Conservation (phyloP, 2,113 vertebrate species). For the Saccopteryx bilineata region DNA sequence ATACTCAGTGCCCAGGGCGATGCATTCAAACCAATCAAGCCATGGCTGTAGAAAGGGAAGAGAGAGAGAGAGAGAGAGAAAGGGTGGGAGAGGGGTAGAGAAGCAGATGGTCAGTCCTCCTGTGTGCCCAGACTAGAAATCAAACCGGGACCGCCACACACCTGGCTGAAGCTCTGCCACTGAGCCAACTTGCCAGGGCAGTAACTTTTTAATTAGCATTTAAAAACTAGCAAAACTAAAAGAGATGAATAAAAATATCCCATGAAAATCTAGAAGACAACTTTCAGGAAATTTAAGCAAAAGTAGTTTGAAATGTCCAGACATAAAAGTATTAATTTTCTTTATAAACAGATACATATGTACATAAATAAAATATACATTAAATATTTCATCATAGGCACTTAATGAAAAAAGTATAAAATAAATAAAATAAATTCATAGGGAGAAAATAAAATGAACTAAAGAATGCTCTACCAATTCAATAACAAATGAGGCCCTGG, state of each 20-base stretch:
- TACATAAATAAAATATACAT: neutral
- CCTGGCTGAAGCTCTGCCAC: too few relatives aligned
- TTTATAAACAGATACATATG: neutral
- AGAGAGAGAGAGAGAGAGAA: too few relatives aligned
- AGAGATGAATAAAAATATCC: neutral
- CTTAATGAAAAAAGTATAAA: neutral
- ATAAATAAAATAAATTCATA: neutral
- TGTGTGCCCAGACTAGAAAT: too few relatives aligned
- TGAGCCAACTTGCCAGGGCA: too few relatives aligned
- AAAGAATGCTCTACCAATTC: neutral
- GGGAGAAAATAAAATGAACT: neutral
- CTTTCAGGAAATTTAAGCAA: slow-evolving; percentile 13
- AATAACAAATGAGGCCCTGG: neutral
- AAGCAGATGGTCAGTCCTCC: too few relatives aligned
- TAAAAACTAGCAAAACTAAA: neutral
- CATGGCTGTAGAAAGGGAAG: too few relatives aligned
- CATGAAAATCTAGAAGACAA: neutral
- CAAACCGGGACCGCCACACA: too few relatives aligned
- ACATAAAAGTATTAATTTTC: neutral
- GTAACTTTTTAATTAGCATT: neutral
- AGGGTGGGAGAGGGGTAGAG: too few relatives aligned
- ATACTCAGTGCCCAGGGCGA: too few relatives aligned
- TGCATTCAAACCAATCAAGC: too few relatives aligned
- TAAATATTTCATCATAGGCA: neutral
- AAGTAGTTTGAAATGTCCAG: neutral